Evolutionary conservation across 1,140 invertebrate species (phyloP), one percentile per base, ranked within the genome.

Genomic region (Zaprionus vittiger): DNA sequence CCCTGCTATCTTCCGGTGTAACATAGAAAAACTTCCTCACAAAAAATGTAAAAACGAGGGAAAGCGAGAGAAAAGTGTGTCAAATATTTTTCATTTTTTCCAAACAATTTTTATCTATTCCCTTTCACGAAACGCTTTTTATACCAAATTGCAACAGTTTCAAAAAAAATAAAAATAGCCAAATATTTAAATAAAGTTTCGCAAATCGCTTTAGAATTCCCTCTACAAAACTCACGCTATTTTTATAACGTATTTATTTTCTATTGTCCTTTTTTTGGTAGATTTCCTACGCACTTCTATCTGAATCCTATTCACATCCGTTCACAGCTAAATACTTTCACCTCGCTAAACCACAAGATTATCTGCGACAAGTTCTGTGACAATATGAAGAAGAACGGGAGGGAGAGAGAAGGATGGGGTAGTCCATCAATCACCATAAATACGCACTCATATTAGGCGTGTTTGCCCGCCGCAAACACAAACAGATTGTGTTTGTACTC

Each of bases 351-450:
- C 20, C 20, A 47, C 24, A 47, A 22, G 41, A 62, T 62, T 15
- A 62, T 24, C n/a, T 41, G 41, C n/a, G 44, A 49, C 60, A 49
- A 62, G 41, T 62, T 47, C 5, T 47, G 20, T 11, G 28, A 5
- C 17, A 28, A 47, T 22, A 61, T 61, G 4, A 1, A 6, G 9
- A 47, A 4, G 0, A 9, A 3, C 1, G n/a, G 4, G 2, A 38
- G 5, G 41, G 3, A 9, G 41, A 5, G 2, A 7, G 5, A 7
- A 15, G 15, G 15, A 2, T 7, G 38, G 15, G 5, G 15, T 41
- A 61, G 61, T 31, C 61, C 61, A 64, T 64, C 61, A 64, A 64
- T 64, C 61, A 64, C 26, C 47, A 34, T 34, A 34, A 64, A 64
- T 47, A 62, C 38, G 38, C 60, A 24, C 26, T 62, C 60, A 17